Evolutionary conservation across 2,797 vertebrate genomes (phyloP).

Genomic region (Poecilia picta): DNA sequence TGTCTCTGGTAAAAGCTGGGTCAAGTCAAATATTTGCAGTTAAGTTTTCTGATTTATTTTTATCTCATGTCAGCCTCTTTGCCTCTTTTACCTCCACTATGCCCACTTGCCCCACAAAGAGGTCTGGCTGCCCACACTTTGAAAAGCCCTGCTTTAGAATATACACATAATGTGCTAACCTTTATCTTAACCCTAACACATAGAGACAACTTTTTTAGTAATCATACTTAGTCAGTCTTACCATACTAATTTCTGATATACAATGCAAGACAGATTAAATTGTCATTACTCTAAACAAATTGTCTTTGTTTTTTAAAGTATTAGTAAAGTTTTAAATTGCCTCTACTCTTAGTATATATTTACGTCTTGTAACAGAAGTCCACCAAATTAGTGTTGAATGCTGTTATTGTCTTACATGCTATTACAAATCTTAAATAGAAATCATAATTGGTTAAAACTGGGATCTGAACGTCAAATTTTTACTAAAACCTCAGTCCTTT

Average conservation of each 20-base stretch:
- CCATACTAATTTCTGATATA: neutral
- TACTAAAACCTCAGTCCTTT: neutral
- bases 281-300: neutral
- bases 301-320: neutral
- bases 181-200: too few relatives aligned
- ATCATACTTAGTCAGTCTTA: neutral
- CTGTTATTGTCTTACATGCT: neutral
- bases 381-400: neutral
- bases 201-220: neutral
- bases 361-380: neutral
- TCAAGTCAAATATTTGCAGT: too few relatives aligned
- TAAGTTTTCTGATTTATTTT: too few relatives aligned
- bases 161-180: neutral
- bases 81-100: too few relatives aligned
- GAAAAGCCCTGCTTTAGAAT: neutral
- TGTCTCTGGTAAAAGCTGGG: too few relatives aligned
- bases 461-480: neutral
- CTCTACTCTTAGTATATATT: neutral
- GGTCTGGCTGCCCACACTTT: too few relatives aligned
- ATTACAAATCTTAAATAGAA: neutral
- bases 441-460: neutral
- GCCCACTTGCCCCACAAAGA: too few relatives aligned
- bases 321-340: neutral
- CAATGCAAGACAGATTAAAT: neutral
- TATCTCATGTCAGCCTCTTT: too few relatives aligned